Percentiles rank a stretch among this genome's conserved stretches.
Evolutionary conservation across 2,113 vertebrate species (phyloP).

Genomic region (Perccottus glenii): DNA sequence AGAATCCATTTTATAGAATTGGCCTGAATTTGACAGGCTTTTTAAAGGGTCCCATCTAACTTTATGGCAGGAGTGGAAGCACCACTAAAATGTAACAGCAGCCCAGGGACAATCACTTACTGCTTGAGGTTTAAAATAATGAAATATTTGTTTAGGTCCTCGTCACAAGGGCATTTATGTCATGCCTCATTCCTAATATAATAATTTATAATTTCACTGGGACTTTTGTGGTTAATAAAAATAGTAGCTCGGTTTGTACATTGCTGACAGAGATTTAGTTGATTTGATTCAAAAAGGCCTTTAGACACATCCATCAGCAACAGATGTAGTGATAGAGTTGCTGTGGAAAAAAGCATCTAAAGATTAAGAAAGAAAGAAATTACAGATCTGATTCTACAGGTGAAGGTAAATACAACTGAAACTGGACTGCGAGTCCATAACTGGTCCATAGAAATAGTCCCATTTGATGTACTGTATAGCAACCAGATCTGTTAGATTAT

Average conservation of each 20-base stretch:
- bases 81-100: neutral
- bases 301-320: slow-evolving; percentile 5
- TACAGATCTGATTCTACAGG: neutral
- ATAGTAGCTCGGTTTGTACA: no score
- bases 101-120: neutral
- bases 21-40: neutral
- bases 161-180: no score
- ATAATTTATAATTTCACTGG: neutral
- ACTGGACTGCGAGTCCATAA: neutral
- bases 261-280: neutral
- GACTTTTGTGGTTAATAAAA: neutral
- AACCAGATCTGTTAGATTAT: neutral
- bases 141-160: no score
- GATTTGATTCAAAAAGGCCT: neutral
- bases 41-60: neutral
- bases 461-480: neutral
- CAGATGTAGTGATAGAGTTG: neutral
- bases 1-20: neutral
- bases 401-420: no score
- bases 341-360: neutral
- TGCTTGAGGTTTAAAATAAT: neutral
- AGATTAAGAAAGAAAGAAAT: neutral
- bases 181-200: neutral
- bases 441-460: neutral
- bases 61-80: neutral